Evolutionary conservation across 2,888 invertebrate genomes (phyloP), one percentile per base, ranked within the genome.

Genomic region (Drosophila suboccidentalis): DNA sequence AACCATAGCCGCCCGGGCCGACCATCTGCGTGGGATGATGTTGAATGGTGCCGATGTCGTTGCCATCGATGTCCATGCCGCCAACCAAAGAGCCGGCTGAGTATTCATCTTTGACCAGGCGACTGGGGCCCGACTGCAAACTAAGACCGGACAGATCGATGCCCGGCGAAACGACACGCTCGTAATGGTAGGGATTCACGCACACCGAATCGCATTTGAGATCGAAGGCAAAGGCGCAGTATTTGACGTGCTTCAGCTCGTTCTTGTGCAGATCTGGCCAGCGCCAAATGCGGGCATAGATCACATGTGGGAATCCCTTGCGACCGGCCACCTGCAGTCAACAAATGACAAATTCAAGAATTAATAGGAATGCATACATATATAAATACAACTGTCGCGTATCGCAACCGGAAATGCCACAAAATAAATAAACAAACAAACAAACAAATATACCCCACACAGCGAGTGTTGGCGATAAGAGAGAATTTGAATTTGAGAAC

Each of bases 191-290:
- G 0, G 99, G 99, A 94, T 99, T 99, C 46, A 99, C 99, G 93
- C 99, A 99, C 22, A 99, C 99, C 43, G 98, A 98, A 94, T 99
- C 99, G 93, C 98, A 98, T 94, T 99, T 99, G 91, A 99, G 95
- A 94, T 99, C 99, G 93, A 99, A 99, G 34, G 99, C 99, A 94
- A 96, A 99, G 93, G 98, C 98, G 93, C 99, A 99, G 92, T 97
- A 98, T 93, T 98, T 98, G 46, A 98, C 97, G 91, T 99, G 99
- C 92, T 99, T 99, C 81, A 99, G 93, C 93, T 99, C 99, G 93
- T 99, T 99, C 93, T 99, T 99, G 93, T 99, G 99, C 46, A 99
- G 94, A 93, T 99, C 99, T 0, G 99, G 99, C 98, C 99, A 99
- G 82, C 99, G 95, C 99, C 99, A 99, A 80, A 99, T 99, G 38